These are phyloP conservation scores for Cecidostiba fungosa DNA, from an alignment of 2,888 invertebrate genomes.

Conservation along the genomic window DNA sequence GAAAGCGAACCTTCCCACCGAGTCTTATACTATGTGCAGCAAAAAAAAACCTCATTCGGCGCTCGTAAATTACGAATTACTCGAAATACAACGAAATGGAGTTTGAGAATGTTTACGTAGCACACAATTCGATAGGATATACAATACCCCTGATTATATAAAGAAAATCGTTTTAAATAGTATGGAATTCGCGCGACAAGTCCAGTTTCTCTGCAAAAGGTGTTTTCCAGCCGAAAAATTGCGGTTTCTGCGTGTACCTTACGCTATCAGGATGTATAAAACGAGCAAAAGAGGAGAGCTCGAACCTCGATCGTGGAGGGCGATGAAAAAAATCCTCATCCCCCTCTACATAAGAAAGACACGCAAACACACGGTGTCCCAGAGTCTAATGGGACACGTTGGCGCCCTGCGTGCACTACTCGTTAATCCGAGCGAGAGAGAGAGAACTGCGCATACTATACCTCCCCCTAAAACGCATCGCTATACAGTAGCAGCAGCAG, in stretches of 20 bases:
- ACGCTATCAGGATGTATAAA: background rate
- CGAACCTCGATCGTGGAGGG: constrained; percentile 60
- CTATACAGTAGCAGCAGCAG: background rate
- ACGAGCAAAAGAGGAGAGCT: constrained; percentile 68
- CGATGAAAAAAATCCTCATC: constrained; percentile 20
- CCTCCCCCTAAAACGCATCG: constrained; percentile 8
- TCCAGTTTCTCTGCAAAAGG: constrained; percentile 29
- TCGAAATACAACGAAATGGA: constrained; percentile 50
- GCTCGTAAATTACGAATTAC: constrained; percentile 58
- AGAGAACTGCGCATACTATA: background rate
- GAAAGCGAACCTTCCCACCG: constrained; percentile 57
- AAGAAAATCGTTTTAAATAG: background rate
- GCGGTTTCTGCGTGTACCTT: constrained; percentile 29
- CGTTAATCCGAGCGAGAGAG: constrained; percentile 39
- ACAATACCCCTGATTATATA: background rate
- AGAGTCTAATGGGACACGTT: constrained; percentile 73
- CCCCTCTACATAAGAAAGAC: background rate
- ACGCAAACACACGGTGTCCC: constrained; percentile 14
- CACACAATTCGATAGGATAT: no score
- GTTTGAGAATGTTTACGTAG: background rate
- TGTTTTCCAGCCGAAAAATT: constrained; percentile 34
- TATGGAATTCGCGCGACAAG: constrained; percentile 12
- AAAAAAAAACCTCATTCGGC: constrained; percentile 52
- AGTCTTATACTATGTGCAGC: background rate
- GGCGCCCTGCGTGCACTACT: constrained; percentile 66